phyloP scores from a whole-genome alignment of 35 echinoderm and acorn worm genomes.

The Apostichopus californicus region DNA sequence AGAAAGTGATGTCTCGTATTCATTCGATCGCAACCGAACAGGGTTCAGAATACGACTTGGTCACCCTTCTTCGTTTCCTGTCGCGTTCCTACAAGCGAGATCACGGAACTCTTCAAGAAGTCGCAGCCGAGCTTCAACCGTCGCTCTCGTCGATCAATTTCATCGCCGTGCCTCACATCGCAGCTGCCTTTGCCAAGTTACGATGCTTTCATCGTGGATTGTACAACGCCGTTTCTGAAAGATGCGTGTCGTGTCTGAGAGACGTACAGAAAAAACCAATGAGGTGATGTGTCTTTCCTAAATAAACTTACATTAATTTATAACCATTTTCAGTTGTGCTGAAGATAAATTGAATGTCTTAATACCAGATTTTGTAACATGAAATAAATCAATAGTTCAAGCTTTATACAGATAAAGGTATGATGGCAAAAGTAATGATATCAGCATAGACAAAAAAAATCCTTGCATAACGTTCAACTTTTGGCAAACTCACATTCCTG shows the following conservation, averaged over 20 bases:
- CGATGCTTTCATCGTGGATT: slow-evolving; percentile 48
- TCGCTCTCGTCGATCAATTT: background rate
- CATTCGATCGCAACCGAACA: background rate
- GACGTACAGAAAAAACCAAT: background rate
- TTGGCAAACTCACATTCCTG: too few relatives aligned
- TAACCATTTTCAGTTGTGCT: too few relatives aligned
- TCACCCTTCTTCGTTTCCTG: slow-evolving; percentile 18
- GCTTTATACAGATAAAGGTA: too few relatives aligned
- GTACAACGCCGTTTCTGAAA: slow-evolving; percentile 28
- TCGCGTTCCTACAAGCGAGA: slow-evolving; percentile 26
- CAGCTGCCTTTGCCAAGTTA: slow-evolving; percentile 20
- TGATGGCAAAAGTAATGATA: too few relatives aligned
- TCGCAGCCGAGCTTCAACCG: background rate
- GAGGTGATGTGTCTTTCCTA: background rate
- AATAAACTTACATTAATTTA: too few relatives aligned
- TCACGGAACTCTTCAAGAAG: slow-evolving; percentile 13
- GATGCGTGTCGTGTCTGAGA: background rate
- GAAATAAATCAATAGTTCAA: too few relatives aligned
- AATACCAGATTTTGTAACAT: too few relatives aligned
- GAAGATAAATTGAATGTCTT: too few relatives aligned
- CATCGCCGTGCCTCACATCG: slow-evolving; percentile 38
- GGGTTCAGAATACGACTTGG: background rate
- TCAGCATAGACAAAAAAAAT: too few relatives aligned
- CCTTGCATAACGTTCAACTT: too few relatives aligned
- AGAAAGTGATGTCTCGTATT: background rate